phyloP scores from a whole-genome alignment of 1,140 invertebrate species.

The Eubasilissa regina region DNA sequence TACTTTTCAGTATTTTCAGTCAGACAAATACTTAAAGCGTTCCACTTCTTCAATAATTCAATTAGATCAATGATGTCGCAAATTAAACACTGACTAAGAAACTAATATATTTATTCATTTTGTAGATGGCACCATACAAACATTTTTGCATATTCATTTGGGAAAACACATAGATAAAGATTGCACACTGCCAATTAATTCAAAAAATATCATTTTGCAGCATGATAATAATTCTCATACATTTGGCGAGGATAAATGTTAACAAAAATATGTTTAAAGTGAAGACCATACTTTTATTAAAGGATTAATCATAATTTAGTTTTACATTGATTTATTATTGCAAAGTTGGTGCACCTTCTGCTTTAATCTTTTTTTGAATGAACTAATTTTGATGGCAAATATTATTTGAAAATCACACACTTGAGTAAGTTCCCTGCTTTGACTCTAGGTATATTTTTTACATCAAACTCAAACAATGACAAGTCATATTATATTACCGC shows the following conservation, averaged over 20 bases:
- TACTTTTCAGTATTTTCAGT: conserved; percentile 25
- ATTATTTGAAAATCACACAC: neutral
- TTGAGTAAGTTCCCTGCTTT: conserved; percentile 6
- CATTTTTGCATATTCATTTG: conserved; percentile 11
- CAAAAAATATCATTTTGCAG: neutral
- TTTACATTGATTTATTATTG: neutral
- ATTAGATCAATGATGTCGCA: neutral
- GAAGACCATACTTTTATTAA: neutral
- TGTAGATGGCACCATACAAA: conserved; percentile 23
- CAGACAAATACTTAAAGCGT: conserved; percentile 3
- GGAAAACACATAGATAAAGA: neutral
- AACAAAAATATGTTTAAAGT: neutral
- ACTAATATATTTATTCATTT: conserved; percentile 13
- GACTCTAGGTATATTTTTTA: neutral
- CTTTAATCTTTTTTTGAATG: neutral
- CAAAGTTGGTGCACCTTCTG: conserved; percentile 19
- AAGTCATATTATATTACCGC: neutral
- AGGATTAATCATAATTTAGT: neutral
- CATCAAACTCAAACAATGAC: neutral
- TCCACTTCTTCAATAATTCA: conserved; percentile 11
- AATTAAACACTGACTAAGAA: neutral
- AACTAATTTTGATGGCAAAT: conserved; percentile 13
- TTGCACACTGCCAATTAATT: conserved; percentile 3
- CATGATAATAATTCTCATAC: conserved; percentile 16
- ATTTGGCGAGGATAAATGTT: neutral